Evolutionary conservation across 2,113 vertebrate species (phyloP).

Genomic region (Albula glossodonta): DNA sequence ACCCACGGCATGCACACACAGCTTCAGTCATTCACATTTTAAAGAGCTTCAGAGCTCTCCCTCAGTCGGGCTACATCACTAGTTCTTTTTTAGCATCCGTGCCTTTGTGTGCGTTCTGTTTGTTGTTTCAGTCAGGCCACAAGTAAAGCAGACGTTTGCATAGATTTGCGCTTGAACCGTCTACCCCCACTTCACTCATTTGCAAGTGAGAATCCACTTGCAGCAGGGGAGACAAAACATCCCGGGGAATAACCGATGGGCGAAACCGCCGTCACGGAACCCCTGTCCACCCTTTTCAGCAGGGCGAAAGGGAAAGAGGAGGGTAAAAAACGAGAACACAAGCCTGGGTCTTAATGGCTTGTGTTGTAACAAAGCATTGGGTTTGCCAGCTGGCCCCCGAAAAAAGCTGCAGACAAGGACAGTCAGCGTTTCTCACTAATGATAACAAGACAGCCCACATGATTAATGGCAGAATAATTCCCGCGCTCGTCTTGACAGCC

Average conservation of each 20-base stretch:
- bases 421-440: constrained; percentile 63
- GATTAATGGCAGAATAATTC: constrained; percentile 59
- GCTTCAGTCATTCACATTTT: no score
- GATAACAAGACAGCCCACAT: constrained; percentile 57
- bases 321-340: neutral
- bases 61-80: no score
- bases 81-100: neutral
- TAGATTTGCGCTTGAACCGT: neutral
- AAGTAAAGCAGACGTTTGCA: neutral
- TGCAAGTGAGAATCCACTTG: neutral
- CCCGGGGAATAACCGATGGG: no score
- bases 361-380: neutral
- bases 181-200: neutral
- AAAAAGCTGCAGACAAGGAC: constrained; percentile 43
- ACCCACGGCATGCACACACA: no score
- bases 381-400: constrained; percentile 39
- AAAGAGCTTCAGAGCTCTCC: no score
- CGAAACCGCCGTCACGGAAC: neutral
- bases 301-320: no score
- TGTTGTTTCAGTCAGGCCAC: neutral
- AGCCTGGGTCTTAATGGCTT: neutral
- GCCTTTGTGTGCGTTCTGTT: neutral
- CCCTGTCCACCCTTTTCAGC: no score
- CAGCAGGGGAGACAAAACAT: no score
- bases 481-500: constrained; percentile 50